These are phyloP conservation scores for Danionella cerebrum DNA, from an alignment of 2,113 vertebrate species.

Conservation along the genomic window DNA sequence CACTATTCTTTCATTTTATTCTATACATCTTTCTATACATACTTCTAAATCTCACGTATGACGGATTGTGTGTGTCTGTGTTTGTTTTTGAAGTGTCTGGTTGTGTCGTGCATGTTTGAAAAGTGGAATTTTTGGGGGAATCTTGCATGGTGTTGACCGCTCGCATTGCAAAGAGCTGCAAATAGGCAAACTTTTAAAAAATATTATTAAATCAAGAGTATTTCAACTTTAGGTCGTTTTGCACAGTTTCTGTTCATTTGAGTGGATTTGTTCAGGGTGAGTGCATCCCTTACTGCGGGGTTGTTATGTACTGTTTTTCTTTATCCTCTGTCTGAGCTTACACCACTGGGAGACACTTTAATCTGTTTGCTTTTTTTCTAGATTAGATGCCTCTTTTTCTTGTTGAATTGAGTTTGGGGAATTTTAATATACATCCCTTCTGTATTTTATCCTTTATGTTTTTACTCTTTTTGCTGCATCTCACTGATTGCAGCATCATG, in stretches of 20 bases:
- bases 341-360: not conserved
- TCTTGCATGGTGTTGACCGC: no score
- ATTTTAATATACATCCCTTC: not conserved
- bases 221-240: no score
- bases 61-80: not conserved
- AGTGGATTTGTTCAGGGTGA: constrained; percentile 22
- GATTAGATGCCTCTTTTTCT: not conserved
- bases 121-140: no score
- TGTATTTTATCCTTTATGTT: not conserved
- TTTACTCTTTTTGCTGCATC: not conserved
- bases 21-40: no score
- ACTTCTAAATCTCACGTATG: no score
- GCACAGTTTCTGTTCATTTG: not conserved
- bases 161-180: no score
- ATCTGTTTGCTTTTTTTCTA: not conserved
- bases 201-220: no score
- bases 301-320: not conserved
- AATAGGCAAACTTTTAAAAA: no score
- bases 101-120: no score
- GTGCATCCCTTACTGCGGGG: not conserved
- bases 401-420: not conserved
- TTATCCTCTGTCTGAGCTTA: constrained; percentile 9
- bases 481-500: not conserved
- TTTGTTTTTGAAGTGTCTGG: no score
- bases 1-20: not conserved